These are phyloP conservation scores for Petrolisthes cinctipes DNA, from an alignment of 2,888 invertebrate genomes.

Conservation along the genomic window DNA sequence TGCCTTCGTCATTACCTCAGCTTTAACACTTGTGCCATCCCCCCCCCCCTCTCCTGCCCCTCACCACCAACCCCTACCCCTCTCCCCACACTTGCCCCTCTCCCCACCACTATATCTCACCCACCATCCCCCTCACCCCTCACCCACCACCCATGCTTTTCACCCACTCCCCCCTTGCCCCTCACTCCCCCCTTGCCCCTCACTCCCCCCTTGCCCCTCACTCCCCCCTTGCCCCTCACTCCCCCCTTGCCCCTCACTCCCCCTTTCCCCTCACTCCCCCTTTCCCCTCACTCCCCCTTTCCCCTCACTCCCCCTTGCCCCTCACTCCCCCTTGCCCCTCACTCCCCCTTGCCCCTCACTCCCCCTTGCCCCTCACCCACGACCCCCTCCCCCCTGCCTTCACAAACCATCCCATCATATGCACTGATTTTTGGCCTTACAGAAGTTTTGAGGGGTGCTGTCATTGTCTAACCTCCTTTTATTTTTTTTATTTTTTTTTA, in stretches of 20 bases:
- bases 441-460: too few relatives aligned
- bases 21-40: constrained; percentile 43
- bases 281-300: not conserved
- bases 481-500: too few relatives aligned
- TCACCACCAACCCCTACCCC: not conserved
- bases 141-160: not conserved
- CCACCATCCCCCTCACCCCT: not conserved
- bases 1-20: constrained; percentile 39
- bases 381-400: not conserved
- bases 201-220: not conserved
- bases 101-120: not conserved
- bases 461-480: too few relatives aligned
- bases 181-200: not conserved
- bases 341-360: too few relatives aligned
- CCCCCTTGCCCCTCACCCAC: not conserved
- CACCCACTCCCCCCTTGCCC: not conserved
- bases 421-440: too few relatives aligned
- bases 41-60: not conserved
- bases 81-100: not conserved
- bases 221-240: not conserved
- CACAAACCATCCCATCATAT: too few relatives aligned
- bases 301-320: not conserved
- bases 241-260: not conserved
- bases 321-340: not conserved
- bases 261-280: not conserved